Conservation (phyloP, 1,140 invertebrate genomes). For the Euschistus heros region DNA sequence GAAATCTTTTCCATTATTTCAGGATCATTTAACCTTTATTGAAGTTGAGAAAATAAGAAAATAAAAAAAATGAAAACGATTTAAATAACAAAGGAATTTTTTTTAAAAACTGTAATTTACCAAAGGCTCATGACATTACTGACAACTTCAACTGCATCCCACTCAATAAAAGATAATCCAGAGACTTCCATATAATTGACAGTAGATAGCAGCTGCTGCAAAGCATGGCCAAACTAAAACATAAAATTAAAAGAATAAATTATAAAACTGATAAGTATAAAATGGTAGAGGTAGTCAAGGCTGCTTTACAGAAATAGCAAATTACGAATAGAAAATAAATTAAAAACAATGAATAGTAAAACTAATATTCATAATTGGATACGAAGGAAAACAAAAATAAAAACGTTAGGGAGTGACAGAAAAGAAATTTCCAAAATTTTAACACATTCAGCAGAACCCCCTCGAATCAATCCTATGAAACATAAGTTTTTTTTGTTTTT, state of each 20-base stretch:
- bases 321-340: too few relatives aligned
- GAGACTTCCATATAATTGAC: constrained; percentile 71
- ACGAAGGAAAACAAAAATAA: too few relatives aligned
- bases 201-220: constrained; percentile 72
- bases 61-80: neutral
- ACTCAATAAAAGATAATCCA: constrained; percentile 77
- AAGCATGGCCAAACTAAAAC: constrained; percentile 62
- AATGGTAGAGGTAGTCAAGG: neutral
- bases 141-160: constrained; percentile 74
- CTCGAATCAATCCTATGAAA: too few relatives aligned
- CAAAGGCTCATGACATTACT: constrained; percentile 72
- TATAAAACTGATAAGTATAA: neutral
- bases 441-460: too few relatives aligned
- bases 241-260: constrained; percentile 7
- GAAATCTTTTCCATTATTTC: constrained; percentile 55
- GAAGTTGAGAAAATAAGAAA: constrained; percentile 3
- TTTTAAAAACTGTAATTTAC: constrained; percentile 32
- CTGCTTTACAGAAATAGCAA: too few relatives aligned
- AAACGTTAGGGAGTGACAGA: too few relatives aligned
- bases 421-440: too few relatives aligned
- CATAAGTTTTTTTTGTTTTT: too few relatives aligned
- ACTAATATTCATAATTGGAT: too few relatives aligned
- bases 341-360: too few relatives aligned
- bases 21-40: constrained; percentile 51
- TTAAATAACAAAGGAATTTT: neutral